Evolutionary conservation across 2,113 vertebrate species (phyloP), one percentile per base, ranked within the genome.

Genomic region (Chlorodrepanis virens): DNA sequence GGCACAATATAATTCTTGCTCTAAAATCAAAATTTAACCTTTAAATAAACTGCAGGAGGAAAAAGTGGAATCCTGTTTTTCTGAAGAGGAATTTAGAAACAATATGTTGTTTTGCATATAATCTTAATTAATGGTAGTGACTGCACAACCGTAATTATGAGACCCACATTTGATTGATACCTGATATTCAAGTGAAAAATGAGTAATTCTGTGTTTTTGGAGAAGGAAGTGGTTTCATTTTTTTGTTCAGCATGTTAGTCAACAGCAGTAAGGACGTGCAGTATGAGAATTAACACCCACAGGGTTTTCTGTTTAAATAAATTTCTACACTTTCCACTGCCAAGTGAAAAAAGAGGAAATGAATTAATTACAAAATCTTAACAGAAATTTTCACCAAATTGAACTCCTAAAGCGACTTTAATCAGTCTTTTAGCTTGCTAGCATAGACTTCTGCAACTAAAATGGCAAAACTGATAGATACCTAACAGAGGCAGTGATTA

Each of bases 171-270:
- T 95, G 92, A 92, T 35, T 90, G 94, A 59, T 94, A 93, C n/a
- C 64, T 93, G 75, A 91, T 93, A 92, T 78, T 96, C 54, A 90
- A 88, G 44, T 53, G 72, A 65, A 96, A 93, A 95, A 83, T 84
- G 18, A 86, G 17, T 83, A 89, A 88, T 90, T 81, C 74, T 22
- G 40, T 76, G 17, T 0, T 10, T 96, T 94, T 59, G 54, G 49
- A 86, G 64, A 93, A 67, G 50, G 87, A 92, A 88, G 12, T 20
- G 37, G 25, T 15, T 16, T 50, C 20, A 23, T 45, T 87, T 50
- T 85, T 96, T 81, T 50, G 35, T 49, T 94, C 47, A 77, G 40
- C 39, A 10, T 49, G 39, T 74, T 96, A 93, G 75, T 31, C 91
- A 92, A 94, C 67, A 67, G 75, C 47, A 59, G 50, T 37, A 80